Base-by-base conservation (phyloP, 1,140 invertebrate species). In the Drosophila lowei region DNA sequence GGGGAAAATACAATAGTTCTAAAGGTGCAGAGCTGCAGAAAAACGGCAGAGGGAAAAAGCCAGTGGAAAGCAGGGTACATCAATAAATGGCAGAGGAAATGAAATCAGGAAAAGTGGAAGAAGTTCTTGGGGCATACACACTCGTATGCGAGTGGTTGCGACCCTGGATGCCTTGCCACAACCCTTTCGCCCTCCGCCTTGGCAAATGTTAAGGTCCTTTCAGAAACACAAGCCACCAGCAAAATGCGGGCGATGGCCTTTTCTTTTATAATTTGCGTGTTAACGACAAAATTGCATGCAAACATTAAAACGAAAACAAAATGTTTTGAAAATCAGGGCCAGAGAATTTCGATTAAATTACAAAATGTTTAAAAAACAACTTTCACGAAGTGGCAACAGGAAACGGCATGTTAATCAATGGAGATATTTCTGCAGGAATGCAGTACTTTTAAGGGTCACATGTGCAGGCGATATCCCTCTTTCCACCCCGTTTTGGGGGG, bases 231-330 rank as follows among this genome's bases (percentile, higher is more conserved):
- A 61, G 48, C 52, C 52, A 64, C 72, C 43, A 47, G 30, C 68
- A 41, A 70, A 60, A 46, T 18, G 38, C 49, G 50, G 49, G 43
- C 56, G 34, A 48, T 68, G 60, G 50, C 42, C 59, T 38, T 42
- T 62, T 34, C n/a, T 54, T 42, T 68, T 84, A 67, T 80, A 86
- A 86, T 80, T 85, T 79, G 77, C 80, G 83, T 85, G 77, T 80
- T 73, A 73, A 85, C 76, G 64, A 72, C 72, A 49, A 80, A 66
- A 77, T 86, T 57, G 77, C 77, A 86, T 80, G 49, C 64, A 38
- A 60, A 25, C 42, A 48, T 54, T 67, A 55, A 43, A 60, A 59
- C 21, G 15, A 59, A 60, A 42, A 23, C 38, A 15, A 64, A 63
- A 52, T 54, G 23, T 57, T 50, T 15, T 21, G 25, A 67, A 60